Evolutionary conservation across 2,113 vertebrate genomes (phyloP), one percentile per base, ranked within the genome.

Genomic region (Ia io): DNA sequence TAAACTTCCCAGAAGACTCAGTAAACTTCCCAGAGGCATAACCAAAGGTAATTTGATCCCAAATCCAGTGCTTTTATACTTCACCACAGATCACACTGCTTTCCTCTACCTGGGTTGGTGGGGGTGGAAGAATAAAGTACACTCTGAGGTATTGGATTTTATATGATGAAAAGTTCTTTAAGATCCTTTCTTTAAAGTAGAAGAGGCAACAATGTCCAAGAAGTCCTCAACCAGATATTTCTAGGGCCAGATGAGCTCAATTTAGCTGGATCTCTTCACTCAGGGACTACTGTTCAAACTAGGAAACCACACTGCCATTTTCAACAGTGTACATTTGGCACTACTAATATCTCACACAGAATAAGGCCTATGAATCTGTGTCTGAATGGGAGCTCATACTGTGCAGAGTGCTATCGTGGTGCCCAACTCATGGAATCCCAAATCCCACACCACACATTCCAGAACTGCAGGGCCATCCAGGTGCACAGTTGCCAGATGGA

Each of bases 111-210:
- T 82, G 61, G 40, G 22, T 32, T 71, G 16, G 9, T 65, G 23
- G 9, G 25, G 0, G 30, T 74, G 63, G 37, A 17, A 11, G 47
- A 70, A 40, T 30, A n/a, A 42, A 10, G 8, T 63, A 69, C 2
- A 88, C 13, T 78, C 35, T 86, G 35, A 95, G 20, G 28, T 93
- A 71, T 56, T 87, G n/a, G 18, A 47, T 86, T 85, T 96, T 88
- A 95, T 42, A 80, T 76, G 42, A 80, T 76, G 8, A 80, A 18
- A 42, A 90, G 3, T 84, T 5, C n/a, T 89, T 90, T 87, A 42
- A 70, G 35, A 67, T 92, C 32, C 18, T 70, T 97, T 91, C 7
- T 12, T 91, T 91, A 93, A 96, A 49, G 28, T 49, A 80, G 8
- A 35, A 91, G 61, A 82, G 35, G n/a, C 61, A 74, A 69, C 28